A percentile compares a stretch with the other conserved stretches of the same genome.
These are phyloP conservation scores for Archilochus colubris DNA, from an alignment of 2,113 vertebrate species.

Conservation along the genomic window DNA sequence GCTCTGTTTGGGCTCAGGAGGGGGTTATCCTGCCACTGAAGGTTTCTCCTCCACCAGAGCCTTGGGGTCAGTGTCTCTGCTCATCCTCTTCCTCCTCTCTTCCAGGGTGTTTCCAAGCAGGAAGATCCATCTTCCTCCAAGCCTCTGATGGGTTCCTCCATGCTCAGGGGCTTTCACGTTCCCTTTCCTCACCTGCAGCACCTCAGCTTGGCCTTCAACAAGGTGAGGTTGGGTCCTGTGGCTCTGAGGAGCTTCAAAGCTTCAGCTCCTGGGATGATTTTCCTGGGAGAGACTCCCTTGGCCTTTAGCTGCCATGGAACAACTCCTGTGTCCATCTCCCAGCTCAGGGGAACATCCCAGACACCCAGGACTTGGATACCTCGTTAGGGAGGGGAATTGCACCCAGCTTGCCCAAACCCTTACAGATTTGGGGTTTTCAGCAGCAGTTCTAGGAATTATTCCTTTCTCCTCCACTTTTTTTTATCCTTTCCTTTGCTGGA, in stretches of 20 bases:
- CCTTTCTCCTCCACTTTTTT: background rate
- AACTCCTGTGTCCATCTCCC: background rate
- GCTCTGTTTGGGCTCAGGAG: background rate
- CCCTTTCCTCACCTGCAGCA: conserved; percentile 81
- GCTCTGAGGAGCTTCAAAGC: background rate
- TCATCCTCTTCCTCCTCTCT: background rate
- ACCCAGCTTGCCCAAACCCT: background rate
- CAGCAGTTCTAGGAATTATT: background rate
- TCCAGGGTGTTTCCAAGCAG: background rate
- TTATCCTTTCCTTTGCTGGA: background rate
- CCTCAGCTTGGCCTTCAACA: conserved; percentile 85
- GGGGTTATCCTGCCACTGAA: background rate
- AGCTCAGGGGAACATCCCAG: background rate
- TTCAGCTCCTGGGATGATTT: background rate
- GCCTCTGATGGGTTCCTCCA: conserved; percentile 29
- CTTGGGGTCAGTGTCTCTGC: no score
- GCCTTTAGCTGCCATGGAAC: background rate
- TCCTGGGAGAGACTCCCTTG: background rate
- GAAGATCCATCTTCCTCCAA: background rate
- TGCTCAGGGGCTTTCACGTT: conserved; percentile 1
- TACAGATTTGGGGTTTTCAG: background rate
- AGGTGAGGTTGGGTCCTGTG: conserved; percentile 72
- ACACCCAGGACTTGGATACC: background rate
- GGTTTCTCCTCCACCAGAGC: background rate
- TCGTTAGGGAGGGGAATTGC: background rate